phyloP scores from a whole-genome alignment of 2,888 invertebrate genomes.

The Heliconius cydno region DNA sequence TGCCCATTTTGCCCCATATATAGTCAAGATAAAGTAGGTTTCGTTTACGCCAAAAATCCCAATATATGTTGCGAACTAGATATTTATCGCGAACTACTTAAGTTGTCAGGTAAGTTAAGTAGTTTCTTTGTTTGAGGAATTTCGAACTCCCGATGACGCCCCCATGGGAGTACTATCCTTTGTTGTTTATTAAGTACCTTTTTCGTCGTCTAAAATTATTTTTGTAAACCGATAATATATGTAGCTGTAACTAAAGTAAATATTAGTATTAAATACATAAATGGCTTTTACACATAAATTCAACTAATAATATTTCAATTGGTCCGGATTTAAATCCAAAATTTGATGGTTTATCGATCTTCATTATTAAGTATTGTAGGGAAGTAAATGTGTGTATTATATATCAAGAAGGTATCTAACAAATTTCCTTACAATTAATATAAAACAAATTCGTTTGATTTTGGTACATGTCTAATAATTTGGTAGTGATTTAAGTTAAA shows the following conservation, averaged over 20 bases:
- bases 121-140: not conserved
- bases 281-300: no score
- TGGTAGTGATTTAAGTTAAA: no score
- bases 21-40: not conserved
- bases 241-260: no score
- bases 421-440: no score
- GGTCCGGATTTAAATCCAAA: not conserved
- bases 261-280: no score
- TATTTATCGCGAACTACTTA: not conserved
- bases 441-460: no score
- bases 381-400: no score
- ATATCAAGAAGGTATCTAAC: no score
- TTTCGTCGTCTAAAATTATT: not conserved
- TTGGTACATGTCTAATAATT: no score
- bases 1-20: no score
- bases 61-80: not conserved
- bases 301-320: not conserved
- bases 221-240: no score
- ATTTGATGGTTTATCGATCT: not conserved
- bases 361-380: no score
- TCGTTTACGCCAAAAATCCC: not conserved
- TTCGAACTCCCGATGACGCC: not conserved
- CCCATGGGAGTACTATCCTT: not conserved
- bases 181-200: not conserved
- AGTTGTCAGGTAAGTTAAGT: slow-evolving; percentile 10